phyloP scores from a whole-genome alignment of 2,797 vertebrate genomes.

The Sciurus vulgaris region DNA sequence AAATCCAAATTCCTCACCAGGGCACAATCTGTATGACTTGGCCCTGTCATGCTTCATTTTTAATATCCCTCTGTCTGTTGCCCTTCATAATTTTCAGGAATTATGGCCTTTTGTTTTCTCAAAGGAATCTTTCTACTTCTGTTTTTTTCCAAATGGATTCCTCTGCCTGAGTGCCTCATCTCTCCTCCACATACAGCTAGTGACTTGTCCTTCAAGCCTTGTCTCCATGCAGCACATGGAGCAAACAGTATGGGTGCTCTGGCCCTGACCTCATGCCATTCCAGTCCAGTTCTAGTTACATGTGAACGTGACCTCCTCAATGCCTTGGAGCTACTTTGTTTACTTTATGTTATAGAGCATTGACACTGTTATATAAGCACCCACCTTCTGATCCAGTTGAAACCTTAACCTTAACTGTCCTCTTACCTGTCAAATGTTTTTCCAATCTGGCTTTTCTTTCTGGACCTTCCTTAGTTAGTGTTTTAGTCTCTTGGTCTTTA shows the following conservation, averaged over 20 bases:
- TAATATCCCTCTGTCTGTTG: background rate
- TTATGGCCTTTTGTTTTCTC: background rate
- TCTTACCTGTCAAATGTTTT: background rate
- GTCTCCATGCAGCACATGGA: background rate
- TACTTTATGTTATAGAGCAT: background rate
- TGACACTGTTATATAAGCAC: conserved; percentile 24
- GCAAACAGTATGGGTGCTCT: too few relatives aligned
- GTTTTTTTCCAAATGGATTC: background rate
- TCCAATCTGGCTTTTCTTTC: background rate
- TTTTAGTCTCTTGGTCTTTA: background rate
- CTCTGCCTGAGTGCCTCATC: background rate
- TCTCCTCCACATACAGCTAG: background rate
- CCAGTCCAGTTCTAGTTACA: conserved; percentile 5
- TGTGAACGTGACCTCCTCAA: background rate
- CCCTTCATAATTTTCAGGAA: background rate
- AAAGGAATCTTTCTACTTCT: background rate
- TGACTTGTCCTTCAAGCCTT: background rate
- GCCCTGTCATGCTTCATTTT: background rate
- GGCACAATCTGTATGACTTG: background rate
- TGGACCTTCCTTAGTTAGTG: background rate
- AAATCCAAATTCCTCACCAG: background rate
- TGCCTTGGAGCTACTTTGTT: background rate
- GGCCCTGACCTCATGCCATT: too few relatives aligned
- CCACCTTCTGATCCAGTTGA: background rate
- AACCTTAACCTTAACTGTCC: background rate